phyloP scores from a whole-genome alignment of 1,140 invertebrate species.

The Cotesia chilonis region DNA sequence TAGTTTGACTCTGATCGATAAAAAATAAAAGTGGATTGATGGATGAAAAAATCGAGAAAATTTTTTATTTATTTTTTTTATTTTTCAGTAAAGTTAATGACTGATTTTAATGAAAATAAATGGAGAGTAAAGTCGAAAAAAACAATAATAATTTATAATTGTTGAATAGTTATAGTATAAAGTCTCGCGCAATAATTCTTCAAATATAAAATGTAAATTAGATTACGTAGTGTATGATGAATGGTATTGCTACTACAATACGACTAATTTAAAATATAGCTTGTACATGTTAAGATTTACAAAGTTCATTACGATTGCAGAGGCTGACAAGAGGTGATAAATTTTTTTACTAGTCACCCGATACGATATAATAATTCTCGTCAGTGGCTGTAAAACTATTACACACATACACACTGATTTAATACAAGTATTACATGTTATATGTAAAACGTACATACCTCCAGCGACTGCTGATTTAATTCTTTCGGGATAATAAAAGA shows the following conservation, averaged over 20 bases:
- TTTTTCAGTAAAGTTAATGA: too few species aligned
- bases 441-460: background rate
- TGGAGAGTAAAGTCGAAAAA: background rate
- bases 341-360: slow-evolving; percentile 1
- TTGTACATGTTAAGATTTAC: slow-evolving; percentile 8
- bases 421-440: background rate
- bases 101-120: too few species aligned
- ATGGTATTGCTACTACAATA: background rate
- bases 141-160: too few species aligned
- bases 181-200: background rate
- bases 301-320: slow-evolving; percentile 6
- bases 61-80: too few species aligned
- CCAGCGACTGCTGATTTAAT: background rate
- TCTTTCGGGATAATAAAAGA: background rate
- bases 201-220: slow-evolving; percentile 7
- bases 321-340: slow-evolving; percentile 8
- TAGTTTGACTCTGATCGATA: too few species aligned
- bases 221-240: background rate
- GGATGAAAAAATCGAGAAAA: too few species aligned
- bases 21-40: too few species aligned
- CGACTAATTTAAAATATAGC: slow-evolving; percentile 5
- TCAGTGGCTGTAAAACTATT: background rate
- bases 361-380: background rate
- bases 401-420: background rate
- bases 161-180: background rate